Conservation (phyloP, 2,888 invertebrate species). For the Hydriomena furcata region DNA sequence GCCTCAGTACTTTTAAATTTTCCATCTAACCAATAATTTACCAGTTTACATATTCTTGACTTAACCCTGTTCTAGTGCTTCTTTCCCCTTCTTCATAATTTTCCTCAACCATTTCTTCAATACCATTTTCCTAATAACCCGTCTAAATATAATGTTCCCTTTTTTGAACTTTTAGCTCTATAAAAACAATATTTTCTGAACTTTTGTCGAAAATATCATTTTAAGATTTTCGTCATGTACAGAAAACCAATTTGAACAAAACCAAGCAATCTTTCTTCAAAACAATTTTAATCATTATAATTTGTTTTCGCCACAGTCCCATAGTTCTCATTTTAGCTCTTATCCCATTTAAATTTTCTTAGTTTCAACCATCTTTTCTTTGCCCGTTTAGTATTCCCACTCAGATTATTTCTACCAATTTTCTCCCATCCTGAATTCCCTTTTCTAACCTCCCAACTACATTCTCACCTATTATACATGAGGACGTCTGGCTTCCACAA, state of each 20-base stretch:
- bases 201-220: no score
- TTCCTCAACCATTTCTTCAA: neutral
- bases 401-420: neutral
- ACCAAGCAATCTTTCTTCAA: no score
- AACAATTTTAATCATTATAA: no score
- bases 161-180: neutral
- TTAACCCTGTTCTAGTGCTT: neutral
- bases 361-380: no score
- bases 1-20: no score
- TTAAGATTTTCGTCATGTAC: no score
- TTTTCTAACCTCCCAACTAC: conserved; percentile 30
- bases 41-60: neutral
- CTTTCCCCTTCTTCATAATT: neutral
- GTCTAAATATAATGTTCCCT: neutral
- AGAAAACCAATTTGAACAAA: no score
- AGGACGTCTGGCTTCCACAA: conserved; percentile 99
- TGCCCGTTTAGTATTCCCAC: no score
- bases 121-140: neutral
- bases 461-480: conserved; percentile 98
- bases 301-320: no score
- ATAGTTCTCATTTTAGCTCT: no score
- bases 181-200: no score
- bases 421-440: neutral
- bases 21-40: neutral
- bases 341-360: no score